phyloP scores from a whole-genome alignment of 1,140 invertebrate genomes.

The Penaeus chinensis region DNA sequence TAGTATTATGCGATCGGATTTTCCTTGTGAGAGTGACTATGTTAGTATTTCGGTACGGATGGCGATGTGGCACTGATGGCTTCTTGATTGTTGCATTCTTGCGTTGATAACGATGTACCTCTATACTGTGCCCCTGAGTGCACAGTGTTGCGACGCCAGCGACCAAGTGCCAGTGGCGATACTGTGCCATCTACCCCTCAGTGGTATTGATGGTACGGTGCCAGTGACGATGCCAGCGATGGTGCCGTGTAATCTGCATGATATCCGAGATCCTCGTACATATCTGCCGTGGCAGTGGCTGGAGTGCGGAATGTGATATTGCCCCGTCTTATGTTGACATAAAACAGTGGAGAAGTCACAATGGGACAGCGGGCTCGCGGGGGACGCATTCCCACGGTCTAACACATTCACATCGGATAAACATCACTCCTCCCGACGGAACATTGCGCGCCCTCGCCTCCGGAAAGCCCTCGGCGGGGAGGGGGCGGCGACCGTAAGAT shows the following conservation, averaged over 20 bases:
- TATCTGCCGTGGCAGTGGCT: background rate
- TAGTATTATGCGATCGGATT: too few species aligned
- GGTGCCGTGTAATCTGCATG: background rate
- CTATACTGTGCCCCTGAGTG: too few species aligned
- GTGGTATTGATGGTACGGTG: too few species aligned
- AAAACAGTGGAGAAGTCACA: slow-evolving; percentile 29
- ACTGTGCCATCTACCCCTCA: too few species aligned
- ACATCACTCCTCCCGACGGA: slow-evolving; percentile 33
- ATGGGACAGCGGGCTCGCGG: background rate
- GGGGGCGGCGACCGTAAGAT: slow-evolving; percentile 7
- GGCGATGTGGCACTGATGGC: too few species aligned
- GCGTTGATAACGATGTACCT: too few species aligned
- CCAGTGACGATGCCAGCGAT: too few species aligned
- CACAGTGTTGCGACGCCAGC: too few species aligned
- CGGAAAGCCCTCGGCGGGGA: background rate
- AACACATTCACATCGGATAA: slow-evolving; percentile 32
- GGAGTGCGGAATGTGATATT: slow-evolving; percentile 44
- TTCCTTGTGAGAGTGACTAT: too few species aligned
- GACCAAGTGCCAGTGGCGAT: too few species aligned
- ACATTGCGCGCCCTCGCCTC: slow-evolving; percentile 28
- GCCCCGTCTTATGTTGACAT: slow-evolving; percentile 18
- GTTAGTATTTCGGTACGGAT: too few species aligned
- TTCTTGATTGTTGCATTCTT: too few species aligned
- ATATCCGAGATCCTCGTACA: background rate
- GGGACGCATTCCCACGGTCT: background rate